Base-by-base conservation (phyloP, 2,888 invertebrate species). In the Hypolimnas misippus region DNA sequence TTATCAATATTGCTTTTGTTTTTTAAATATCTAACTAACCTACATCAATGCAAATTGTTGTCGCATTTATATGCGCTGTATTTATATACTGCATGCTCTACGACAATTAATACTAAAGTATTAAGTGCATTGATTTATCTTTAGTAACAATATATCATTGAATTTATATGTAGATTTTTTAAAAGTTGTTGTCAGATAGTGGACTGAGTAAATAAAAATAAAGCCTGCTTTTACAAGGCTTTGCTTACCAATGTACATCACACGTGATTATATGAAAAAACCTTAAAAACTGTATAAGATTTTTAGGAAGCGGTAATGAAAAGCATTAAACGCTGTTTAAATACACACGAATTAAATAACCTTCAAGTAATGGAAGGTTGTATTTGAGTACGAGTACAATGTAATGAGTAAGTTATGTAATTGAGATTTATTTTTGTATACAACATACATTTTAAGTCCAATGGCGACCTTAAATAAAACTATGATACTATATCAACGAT, bases 361-460 rank as follows among this genome's bases (percentile, higher is more conserved):
- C 61, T 59, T 52, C 35, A 21, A 50, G 29, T 17, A 10, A 38
- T 25, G 31, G 19, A 35, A 57, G 54, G 49, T 55, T 59, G 38
- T 52, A 49, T 38, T 14, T 10, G 46, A 54, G 35, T 16, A 49
- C 14, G 40, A 50, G 42, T 33, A 54, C 51, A 63, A 42, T 33
- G 19, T 50, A 25, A 54, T 33, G 33, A 29, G n/a, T 14, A n/a
- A 16, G 46, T 56, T 51, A 52, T 50, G 25, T 46, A 49, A 46
- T 49, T 17, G 16, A 49, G 8, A 16, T 12, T 52, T 62, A 53
- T 57, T 62, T 62, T 57, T 16, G 29, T 17, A 29, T 31, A 21
- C 21, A 25, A 33, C 52, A 57, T 53, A 44, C 46, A 57, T 56
- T 52, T 33, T 62, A 56, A 33, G 29, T 52, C 57, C 44, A 62